Conservation (phyloP, 2,888 invertebrate species). For the Petrolisthes manimaculis region DNA sequence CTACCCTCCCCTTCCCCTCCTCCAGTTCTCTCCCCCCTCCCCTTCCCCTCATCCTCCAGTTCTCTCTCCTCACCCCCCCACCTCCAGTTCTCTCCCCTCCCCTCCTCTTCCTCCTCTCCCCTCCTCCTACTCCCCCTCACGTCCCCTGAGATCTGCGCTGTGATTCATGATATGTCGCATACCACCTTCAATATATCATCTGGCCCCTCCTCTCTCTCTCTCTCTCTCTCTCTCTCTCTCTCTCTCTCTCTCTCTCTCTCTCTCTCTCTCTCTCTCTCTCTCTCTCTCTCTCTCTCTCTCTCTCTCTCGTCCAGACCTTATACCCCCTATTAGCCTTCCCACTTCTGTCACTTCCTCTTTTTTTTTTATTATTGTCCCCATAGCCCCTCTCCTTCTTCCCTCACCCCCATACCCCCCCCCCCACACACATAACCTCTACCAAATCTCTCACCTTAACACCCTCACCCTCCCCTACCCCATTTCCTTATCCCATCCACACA, state of each 20-base stretch:
- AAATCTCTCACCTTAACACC: not conserved
- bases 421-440: not conserved
- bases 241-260: not conserved
- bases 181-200: not conserved
- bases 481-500: not conserved
- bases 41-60: no score
- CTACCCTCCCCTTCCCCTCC: not conserved
- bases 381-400: not conserved
- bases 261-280: not conserved
- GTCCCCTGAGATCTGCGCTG: not conserved
- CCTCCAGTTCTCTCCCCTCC: not conserved
- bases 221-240: not conserved
- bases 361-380: not conserved
- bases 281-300: not conserved
- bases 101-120: not conserved
- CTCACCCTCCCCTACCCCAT: not conserved
- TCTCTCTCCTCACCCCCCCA: not conserved
- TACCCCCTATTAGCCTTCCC: not conserved
- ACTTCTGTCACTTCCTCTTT: not conserved
- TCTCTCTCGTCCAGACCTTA: not conserved
- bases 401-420: not conserved
- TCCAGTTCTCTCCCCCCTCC: not conserved
- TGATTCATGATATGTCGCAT: constrained; percentile 1
- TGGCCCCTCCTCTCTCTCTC: not conserved
- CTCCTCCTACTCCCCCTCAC: not conserved